Percentiles rank a stretch among this genome's conserved stretches.
Conservation (phyloP, 2,888 invertebrate species). For the Tribolium freemani region DNA sequence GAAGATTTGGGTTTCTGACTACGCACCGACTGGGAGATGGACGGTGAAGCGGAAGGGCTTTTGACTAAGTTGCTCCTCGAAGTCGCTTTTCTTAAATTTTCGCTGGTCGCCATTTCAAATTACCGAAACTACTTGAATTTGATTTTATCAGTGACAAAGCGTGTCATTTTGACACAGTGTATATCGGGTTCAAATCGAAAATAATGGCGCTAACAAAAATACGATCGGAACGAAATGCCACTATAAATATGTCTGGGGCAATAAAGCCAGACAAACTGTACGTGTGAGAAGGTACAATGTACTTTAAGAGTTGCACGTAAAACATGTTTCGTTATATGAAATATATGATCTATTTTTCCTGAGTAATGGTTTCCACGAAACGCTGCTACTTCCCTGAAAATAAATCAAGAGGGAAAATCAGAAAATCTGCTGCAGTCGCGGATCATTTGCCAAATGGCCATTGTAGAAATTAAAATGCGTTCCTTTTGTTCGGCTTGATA, state of each 20-base stretch:
- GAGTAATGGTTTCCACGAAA: conserved; percentile 41
- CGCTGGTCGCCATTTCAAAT: too few species aligned
- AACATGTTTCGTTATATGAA: conserved; percentile 40
- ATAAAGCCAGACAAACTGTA: conserved; percentile 36
- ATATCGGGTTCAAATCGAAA: conserved; percentile 1
- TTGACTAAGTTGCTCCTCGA: too few species aligned
- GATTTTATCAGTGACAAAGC: neutral
- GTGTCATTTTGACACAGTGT: neutral
- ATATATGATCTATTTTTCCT: conserved; percentile 43
- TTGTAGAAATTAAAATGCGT: conserved; percentile 42
- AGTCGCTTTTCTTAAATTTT: too few species aligned
- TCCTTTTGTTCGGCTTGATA: conserved; percentile 15
- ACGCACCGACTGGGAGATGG: too few species aligned
- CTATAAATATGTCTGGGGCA: conserved; percentile 42
- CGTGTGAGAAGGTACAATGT: conserved; percentile 42
- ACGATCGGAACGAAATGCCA: conserved; percentile 6
- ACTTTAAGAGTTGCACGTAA: conserved; percentile 39
- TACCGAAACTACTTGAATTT: neutral
- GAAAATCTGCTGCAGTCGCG: conserved; percentile 40
- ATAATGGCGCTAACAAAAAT: neutral
- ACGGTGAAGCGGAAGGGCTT: too few species aligned
- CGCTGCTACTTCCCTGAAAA: conserved; percentile 21
- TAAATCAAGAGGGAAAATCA: conserved; percentile 37
- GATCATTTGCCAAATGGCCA: conserved; percentile 44
- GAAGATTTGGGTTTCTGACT: too few species aligned